phyloP scores from a whole-genome alignment of 2,113 vertebrate species.

The Nothocercus nigrocapillus region DNA sequence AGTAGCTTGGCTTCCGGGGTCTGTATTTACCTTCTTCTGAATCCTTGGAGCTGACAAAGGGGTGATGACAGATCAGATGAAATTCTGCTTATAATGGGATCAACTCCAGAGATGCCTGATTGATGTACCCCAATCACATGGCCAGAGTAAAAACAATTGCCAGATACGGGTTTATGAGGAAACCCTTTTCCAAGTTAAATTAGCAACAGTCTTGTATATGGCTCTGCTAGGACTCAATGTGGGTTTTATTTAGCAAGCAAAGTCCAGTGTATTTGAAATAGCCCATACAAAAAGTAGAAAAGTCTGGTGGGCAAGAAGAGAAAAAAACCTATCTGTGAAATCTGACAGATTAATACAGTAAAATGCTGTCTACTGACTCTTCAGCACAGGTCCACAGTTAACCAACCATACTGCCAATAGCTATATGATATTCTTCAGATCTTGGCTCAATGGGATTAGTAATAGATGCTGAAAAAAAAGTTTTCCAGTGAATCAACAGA shows the following conservation, averaged over 20 bases:
- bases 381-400: neutral
- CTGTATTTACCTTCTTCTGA: neutral
- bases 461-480: neutral
- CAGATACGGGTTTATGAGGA: neutral
- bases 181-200: constrained; percentile 4
- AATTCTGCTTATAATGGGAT: neutral
- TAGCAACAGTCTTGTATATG: neutral
- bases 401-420: neutral
- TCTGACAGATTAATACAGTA: neutral
- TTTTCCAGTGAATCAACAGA: neutral
- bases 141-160: neutral
- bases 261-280: neutral
- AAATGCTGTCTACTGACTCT: neutral
- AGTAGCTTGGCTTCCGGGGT: neutral
- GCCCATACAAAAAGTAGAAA: neutral
- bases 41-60: neutral
- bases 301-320: neutral
- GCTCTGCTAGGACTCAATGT: neutral
- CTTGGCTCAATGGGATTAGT: neutral
- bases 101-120: neutral
- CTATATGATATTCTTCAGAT: neutral
- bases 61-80: neutral
- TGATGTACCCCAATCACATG: neutral
- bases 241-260: neutral
- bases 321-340: neutral